phyloP scores from a whole-genome alignment of 2,888 invertebrate genomes.

The Metopia argyrocephala region DNA sequence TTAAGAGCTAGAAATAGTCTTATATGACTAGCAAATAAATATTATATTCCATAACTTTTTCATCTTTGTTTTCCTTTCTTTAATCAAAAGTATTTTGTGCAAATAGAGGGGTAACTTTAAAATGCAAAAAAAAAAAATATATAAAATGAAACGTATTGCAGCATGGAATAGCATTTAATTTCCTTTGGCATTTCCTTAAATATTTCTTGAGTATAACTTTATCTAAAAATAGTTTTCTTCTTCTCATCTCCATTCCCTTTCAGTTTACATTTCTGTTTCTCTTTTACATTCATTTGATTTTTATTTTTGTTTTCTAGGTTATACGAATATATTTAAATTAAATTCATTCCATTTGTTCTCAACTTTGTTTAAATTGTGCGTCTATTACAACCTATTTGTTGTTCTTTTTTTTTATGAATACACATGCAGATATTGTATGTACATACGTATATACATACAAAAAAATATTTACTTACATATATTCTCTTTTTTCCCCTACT shows the following conservation, averaged over 20 bases:
- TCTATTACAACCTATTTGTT: slow-evolving; percentile 1
- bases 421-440: no score
- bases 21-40: no score
- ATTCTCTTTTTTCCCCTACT: background rate
- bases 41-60: no score
- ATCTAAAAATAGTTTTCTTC: background rate
- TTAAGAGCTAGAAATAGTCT: no score
- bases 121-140: background rate
- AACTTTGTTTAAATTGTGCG: background rate
- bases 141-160: background rate
- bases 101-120: background rate
- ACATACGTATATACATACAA: background rate
- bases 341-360: background rate
- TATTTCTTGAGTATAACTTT: background rate
- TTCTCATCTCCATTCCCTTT: no score
- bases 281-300: background rate
- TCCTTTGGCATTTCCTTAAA: background rate
- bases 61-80: no score
- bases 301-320: slow-evolving; percentile 25
- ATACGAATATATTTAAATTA: background rate
- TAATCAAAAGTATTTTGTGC: background rate
- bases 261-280: background rate
- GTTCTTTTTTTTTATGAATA: background rate
- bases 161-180: background rate
- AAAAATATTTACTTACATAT: background rate